Percentiles rank a stretch among this genome's conserved stretches.
phyloP scores from a whole-genome alignment of 2,888 invertebrate genomes.

The Eucera pruinosa region DNA sequence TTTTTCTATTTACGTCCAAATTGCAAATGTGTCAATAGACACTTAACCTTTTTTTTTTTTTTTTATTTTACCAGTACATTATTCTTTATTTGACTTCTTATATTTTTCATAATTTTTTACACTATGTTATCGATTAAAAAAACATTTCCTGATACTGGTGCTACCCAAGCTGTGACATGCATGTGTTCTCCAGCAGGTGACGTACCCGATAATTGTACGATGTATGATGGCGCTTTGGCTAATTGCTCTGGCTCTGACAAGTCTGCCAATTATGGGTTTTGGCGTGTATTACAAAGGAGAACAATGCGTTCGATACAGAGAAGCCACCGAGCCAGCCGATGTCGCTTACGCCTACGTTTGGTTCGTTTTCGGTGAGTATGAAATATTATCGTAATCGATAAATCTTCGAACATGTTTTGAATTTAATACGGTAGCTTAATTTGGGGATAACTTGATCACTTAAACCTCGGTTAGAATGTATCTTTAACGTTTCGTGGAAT shows the following conservation, averaged over 20 bases:
- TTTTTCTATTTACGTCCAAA: too few relatives aligned
- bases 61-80: neutral
- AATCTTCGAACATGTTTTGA: neutral
- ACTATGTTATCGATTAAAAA: neutral
- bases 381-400: neutral
- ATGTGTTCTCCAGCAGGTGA: slow-evolving; percentile 89
- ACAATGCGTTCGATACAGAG: slow-evolving; percentile 89
- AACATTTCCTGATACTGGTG: neutral
- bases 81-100: too few relatives aligned
- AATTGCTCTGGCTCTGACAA: slow-evolving; percentile 89
- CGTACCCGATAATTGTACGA: slow-evolving; percentile 90
- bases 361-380: slow-evolving; percentile 89
- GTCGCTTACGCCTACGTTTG: slow-evolving; percentile 91
- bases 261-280: slow-evolving; percentile 90
- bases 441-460: neutral
- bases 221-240: slow-evolving; percentile 89
- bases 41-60: neutral
- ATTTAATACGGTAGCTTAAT: neutral
- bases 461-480: too few relatives aligned
- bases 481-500: too few relatives aligned
- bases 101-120: neutral
- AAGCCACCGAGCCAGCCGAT: slow-evolving; percentile 88
- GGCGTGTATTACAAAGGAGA: slow-evolving; percentile 80
- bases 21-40: too few relatives aligned
- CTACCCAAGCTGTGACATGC: slow-evolving; percentile 61